Evolutionary conservation across 1,140 invertebrate genomes (phyloP), one percentile per base, ranked within the genome.

Genomic region (Popillia japonica): DNA sequence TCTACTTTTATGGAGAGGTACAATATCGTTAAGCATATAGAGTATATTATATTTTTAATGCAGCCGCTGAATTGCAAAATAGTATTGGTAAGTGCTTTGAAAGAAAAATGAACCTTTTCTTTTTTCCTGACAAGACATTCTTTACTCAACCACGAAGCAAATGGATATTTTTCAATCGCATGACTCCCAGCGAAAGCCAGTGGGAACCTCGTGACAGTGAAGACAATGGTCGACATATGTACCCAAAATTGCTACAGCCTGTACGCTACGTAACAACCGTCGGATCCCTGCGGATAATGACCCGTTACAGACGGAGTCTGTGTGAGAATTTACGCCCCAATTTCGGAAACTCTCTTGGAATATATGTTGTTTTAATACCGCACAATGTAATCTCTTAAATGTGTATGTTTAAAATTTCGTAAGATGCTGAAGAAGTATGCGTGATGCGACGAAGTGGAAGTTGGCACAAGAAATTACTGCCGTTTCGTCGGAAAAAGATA

Each of bases 201-300:
- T 77, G 76, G 41, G 76, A 77, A 77, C 61, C 61, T 72, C 61
- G 76, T 77, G 76, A 77, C 55, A 61, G 61, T 48, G 20, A 41
- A 77, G 61, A 77, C 76, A 77, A 77, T 77, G 61, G 76, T 40
- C 75, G 75, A 77, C 75, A 77, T 77, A 77, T 68, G 76, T 61
- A 77, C 76, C 59, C 20, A 22, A 77, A 77, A 77, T 77, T 77
- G 61, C 59, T 77, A 42, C 40, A 9, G 27, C 40, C 22, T 34
- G 61, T 68, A 68, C 61, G 17, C 61, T 14, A 68, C 59, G n/a
- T 64, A 77, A 77, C 59, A 77, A 76, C 72, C 72, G 27, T 11
- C 41, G 14, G 72, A 74, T 74, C 72, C 72, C 72, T 74, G 72
- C 61, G 61, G 61, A 68, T 74, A 74, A 74, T 74, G 72, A 74